Evolutionary conservation across 2,113 vertebrate species (phyloP).

Genomic region (Ceyx cyanopectus): DNA sequence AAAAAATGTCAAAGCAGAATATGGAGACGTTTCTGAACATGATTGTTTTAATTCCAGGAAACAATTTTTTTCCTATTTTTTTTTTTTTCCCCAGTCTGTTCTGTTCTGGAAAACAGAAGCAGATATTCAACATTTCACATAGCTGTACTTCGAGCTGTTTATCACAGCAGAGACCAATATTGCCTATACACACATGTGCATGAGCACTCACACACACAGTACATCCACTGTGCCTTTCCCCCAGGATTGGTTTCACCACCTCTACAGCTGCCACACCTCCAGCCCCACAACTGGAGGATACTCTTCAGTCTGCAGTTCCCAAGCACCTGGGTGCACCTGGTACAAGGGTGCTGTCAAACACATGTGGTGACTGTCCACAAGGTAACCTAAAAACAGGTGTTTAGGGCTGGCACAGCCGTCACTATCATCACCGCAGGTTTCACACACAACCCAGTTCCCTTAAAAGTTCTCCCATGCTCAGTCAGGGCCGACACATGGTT

Average conservation of each 20-base stretch:
- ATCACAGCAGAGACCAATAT: background rate
- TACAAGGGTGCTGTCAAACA: background rate
- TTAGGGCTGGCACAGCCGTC: background rate
- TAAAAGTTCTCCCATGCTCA: background rate
- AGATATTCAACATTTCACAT: slow-evolving; percentile 1
- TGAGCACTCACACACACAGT: background rate
- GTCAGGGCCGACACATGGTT: background rate
- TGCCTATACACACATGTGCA: rapidly evolving
- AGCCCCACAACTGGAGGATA: background rate
- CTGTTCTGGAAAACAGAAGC: slow-evolving; percentile 17
- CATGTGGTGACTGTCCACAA: background rate
- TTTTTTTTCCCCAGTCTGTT: background rate
- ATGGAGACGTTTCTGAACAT: slow-evolving; percentile 4
- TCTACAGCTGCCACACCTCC: background rate
- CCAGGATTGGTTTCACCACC: background rate
- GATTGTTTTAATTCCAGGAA: slow-evolving; percentile 60
- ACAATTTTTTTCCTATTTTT: slow-evolving; percentile 25
- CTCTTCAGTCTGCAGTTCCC: background rate
- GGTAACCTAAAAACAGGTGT: background rate
- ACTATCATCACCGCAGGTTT: background rate
- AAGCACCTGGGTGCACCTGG: no score
- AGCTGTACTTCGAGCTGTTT: background rate
- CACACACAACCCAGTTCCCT: background rate
- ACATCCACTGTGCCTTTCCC: background rate
- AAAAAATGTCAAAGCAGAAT: slow-evolving; percentile 52